Base-by-base conservation (phyloP, 2,888 invertebrate genomes). In the Ametastegia equiseti region DNA sequence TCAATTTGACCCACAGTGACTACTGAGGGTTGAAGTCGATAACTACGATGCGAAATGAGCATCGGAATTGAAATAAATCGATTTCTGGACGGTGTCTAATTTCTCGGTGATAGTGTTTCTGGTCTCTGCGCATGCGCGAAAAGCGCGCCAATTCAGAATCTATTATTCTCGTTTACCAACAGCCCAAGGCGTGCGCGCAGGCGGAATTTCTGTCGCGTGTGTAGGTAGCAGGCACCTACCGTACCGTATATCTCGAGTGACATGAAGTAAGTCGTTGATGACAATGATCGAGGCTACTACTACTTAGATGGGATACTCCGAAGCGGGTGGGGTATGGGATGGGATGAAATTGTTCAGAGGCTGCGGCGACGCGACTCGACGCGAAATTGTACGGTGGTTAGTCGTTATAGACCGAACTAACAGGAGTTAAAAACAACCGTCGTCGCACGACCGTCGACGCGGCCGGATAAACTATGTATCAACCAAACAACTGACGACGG, bases 391-490 rank as follows among this genome's bases (percentile, higher is more conserved):
- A n/a, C n/a, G n/a, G n/a, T 71, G 71, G 15, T 71, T 36, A n/a
- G 47, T 47, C 45, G 71, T 27, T 45, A 71, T n/a, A 5, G 9
- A n/a, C n/a, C 65, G 60, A 71, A 71, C 67, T 67, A 67, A 23
- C 39, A 19, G n/a, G 67, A 67, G 67, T 67, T 67, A 67, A 67
- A 67, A 67, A 39, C 39, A 67, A 60, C 60, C 30, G 27, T 30
- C 11, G 30, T 3, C 5, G 60, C 30, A 27, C 33, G 45, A 23
- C 45, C 45, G 71, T 27, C 30, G 45, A 30, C 27, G 1, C 36
- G 27, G 23, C 23, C 4, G 57, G 5, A 39, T 67, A n/a, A 67
- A 39, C 65, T 67, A n/a, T 67, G n/a, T n/a, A n/a, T n/a, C n/a
- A n/a, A n/a, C n/a, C n/a, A n/a, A n/a, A n/a, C 65, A 11, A 39